These are phyloP conservation scores for Hyperoplus lanceolatus DNA, from an alignment of 2,797 vertebrate species.

Conservation along the genomic window DNA sequence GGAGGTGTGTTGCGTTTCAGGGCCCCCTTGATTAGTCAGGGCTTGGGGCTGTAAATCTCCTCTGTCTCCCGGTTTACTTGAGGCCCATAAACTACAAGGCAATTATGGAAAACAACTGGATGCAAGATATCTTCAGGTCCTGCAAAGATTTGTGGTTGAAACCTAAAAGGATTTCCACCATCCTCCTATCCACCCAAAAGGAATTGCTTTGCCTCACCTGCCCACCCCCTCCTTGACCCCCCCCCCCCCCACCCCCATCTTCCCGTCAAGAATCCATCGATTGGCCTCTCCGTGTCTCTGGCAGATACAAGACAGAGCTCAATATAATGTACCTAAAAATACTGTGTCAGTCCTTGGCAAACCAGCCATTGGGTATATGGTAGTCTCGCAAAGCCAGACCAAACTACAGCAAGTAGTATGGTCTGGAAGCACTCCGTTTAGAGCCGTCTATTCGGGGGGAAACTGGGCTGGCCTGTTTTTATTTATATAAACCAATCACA, in stretches of 20 bases:
- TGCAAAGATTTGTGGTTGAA: conserved; percentile 73
- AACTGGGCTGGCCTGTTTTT: no score
- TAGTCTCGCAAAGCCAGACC: no score
- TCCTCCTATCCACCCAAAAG: conserved; percentile 44
- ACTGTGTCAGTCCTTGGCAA: conserved; percentile 59
- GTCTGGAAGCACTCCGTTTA: no score
- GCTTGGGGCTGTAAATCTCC: conserved; percentile 68
- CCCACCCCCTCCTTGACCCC: conserved; percentile 14
- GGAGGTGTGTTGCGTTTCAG: conserved; percentile 57
- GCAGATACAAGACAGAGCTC: conserved; percentile 39
- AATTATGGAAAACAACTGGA: conserved; percentile 83
- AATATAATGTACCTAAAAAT: conserved; percentile 61
- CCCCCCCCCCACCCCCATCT: conserved; percentile 35
- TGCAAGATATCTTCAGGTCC: conserved; percentile 68
- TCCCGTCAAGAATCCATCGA: conserved; percentile 69
- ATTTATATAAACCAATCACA: no score
- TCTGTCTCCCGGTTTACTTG: conserved; percentile 58
- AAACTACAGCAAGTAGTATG: no score
- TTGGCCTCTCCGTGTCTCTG: conserved; percentile 48
- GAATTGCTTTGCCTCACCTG: conserved; percentile 45
- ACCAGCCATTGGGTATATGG: conserved; percentile 52
- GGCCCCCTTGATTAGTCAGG: conserved; percentile 54
- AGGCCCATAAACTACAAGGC: conserved; percentile 70
- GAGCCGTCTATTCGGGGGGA: no score
- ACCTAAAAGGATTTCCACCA: conserved; percentile 66